Percentiles rank a stretch among this genome's conserved stretches.
Evolutionary conservation across 1,140 invertebrate species (phyloP).

Genomic region (Neotoxoptera formosana): DNA sequence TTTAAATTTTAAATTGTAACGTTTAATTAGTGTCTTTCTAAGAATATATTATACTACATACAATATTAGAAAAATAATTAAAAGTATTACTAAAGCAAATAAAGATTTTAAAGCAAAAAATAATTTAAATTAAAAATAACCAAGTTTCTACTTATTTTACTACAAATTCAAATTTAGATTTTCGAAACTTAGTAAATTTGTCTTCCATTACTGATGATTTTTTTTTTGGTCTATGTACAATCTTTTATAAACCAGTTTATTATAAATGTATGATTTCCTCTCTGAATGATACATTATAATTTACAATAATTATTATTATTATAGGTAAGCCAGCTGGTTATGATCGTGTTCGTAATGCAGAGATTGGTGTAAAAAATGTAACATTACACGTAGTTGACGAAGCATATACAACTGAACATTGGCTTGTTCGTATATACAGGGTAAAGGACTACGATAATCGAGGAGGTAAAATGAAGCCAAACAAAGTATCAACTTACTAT

Average conservation of each 20-base stretch:
- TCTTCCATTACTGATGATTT: not conserved
- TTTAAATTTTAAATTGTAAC: not conserved
- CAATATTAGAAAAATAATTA: not conserved
- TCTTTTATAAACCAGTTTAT: not conserved
- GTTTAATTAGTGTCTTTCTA: not conserved
- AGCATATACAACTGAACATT: conserved; percentile 95
- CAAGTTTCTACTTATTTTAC: not conserved
- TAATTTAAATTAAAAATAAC: not conserved
- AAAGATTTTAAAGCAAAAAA: too few relatives aligned
- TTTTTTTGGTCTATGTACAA: not conserved
- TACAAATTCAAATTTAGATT: not conserved
- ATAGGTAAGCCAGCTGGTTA: conserved; percentile 85
- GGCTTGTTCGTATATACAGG: conserved; percentile 94
- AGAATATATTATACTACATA: not conserved
- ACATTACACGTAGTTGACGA: conserved; percentile 91
- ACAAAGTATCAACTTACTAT: conserved; percentile 46
- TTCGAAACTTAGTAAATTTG: not conserved
- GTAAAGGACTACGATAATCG: conserved; percentile 89
- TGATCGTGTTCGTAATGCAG: conserved; percentile 87
- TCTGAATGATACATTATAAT: not conserved
- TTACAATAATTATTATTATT: not conserved
- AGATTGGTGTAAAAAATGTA: conserved; percentile 96
- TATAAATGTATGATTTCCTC: not conserved
- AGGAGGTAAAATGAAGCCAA: conserved; percentile 64
- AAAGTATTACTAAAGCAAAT: not conserved